Base-by-base conservation (phyloP, 2,888 invertebrate genomes). In the Melangyna quadrimaculata region DNA sequence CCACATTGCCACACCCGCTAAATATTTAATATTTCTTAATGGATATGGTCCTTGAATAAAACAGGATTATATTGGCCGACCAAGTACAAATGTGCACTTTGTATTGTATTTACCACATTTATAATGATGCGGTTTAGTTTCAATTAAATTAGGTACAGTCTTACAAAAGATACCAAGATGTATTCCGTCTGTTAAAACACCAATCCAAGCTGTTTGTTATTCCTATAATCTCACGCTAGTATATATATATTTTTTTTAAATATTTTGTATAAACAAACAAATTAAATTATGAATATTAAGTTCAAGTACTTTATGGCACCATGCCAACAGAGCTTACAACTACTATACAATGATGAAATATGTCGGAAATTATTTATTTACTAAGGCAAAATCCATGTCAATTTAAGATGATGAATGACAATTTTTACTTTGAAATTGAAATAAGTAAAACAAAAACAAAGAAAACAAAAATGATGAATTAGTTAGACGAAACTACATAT, bases 301-400 rank as follows among this genome's bases (percentile, higher is more conserved):
- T 55, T 53, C 61, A 78, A 78, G 78, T 78, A 65, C 65, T 57
- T n/a, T 55, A 72, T 71, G 71, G 55, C 63, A 19, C 14, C 3
- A 45, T 37, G 48, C 72, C 78, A 78, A 29, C n/a, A n/a, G n/a
- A n/a, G n/a, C 4, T 57, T 10, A 55, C 32, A 29, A 40, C 14
- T 12, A 12, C 0, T n/a, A 37, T 24, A 29, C 3, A 0, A 35
- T 37, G 59, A 37, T 59, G 59, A 59, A 59, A 29, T 57, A 59
- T 35, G 12, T 17, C 29, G 40, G 40, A 32, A 48, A 45, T 45
- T 57, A 67, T 51, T 69, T 69, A 61, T 78, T 71, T 70, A 71
- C 22, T 53, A 12, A 48, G 63, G 63, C 57, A 37, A 22, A 37
- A 37, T 59, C 59, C 35, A 22, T 14, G 59, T 59, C 59, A 59